Evolutionary conservation across 2,113 vertebrate genomes (phyloP).

Genomic region (Danio rerio): GRCz12tu NC_133188.1:42130001-42130500

Average conservation of each 20-base stretch:
- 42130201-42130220: conserved; percentile 47
- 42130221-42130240: neutral
- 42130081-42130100: conserved; percentile 27
- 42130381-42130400: neutral
- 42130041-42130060: conserved; percentile 4
- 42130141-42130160: conserved; percentile 28
- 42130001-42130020: neutral
- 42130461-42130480: neutral
- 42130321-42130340: neutral
- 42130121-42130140: conserved; percentile 6
- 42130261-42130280: neutral
- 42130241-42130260: neutral
- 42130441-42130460: neutral
- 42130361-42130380: neutral
- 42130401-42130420: neutral
- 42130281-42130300: conserved; percentile 55
- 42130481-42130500: neutral
- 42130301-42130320: conserved; percentile 21
- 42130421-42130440: neutral
- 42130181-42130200: neutral
- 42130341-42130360: too few relatives aligned
- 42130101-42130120: neutral
- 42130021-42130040: conserved; percentile 2
- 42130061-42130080: conserved; percentile 44
- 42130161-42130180: conserved; percentile 23